Base-by-base conservation (phyloP, 1,140 invertebrate genomes). In the Spodoptera litura region DNA sequence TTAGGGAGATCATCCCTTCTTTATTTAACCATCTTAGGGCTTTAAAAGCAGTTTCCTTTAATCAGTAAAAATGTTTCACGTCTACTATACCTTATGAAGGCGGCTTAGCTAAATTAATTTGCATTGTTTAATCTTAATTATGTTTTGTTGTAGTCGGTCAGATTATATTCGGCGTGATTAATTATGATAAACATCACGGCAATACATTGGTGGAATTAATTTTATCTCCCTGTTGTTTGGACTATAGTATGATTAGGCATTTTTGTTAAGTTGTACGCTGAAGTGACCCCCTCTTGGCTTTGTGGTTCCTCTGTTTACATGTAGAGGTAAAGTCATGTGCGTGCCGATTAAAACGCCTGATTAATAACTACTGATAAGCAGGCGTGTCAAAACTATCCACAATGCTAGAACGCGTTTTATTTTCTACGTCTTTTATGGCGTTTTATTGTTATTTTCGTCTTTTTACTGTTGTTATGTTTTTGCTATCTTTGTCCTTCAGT, bases 311-410 rank as follows among this genome's bases (percentile, higher is more conserved):
- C n/a, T 38, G 38, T 25, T 66, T 66, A 44, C 38, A 9, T 10
- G 38, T 44, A 44, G 38, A 44, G 38, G 4, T 44, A 10, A 20
- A 25, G 11, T 44, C 27, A 27, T 55, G 52, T 27, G 52, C 68
- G 31, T 55, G 56, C 20, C 6, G 13, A 74, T 8, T 61, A 5
- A 61, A 61, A 61, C 20, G 56, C 13, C 55, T 61, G 71, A 74
- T 73, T 73, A 73, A 61, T 73, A 55, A 73, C 55, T 25, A 25
- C 55, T 74, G 71, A 61, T 73, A 73, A 73, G n/a, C 20, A 9
- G 71, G 71, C n/a, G 71, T 74, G 56, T 61, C 56, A 15, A 25
- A 66, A 38, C 31, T 11, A 59, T 20, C 11, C 15, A 44, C 38
- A 20, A 56, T 15, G 44, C 13, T 61, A 25, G 20, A 31, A 74